Evolutionary conservation across 1,140 invertebrate genomes (phyloP), one percentile per base, ranked within the genome.

Genomic region (Achroia grisella): DNA sequence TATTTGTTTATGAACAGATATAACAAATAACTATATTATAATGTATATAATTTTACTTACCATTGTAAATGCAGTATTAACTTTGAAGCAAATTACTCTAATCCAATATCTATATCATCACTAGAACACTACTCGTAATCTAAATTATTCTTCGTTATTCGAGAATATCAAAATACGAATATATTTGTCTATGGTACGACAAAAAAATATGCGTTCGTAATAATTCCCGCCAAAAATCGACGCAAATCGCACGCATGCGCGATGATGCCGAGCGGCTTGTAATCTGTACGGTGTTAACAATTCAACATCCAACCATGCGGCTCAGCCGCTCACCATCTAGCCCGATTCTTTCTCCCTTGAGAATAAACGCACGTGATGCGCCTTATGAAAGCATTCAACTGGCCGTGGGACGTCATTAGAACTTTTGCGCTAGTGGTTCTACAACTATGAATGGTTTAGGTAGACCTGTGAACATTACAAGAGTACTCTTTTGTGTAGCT

Each of bases 371-470:
- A 76, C 75, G 70, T 75, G 68, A 80, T 79, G 63, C 59, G 58
- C 55, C 59, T 71, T 69, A 76, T 71, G 77, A 78, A 78, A 78
- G 77, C 59, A 67, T n/a, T n/a, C n/a, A n/a, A n/a, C 55, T 56
- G 63, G 54, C 66, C 65, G 70, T 71, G 67, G 64, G 39, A 40
- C 11, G 39, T 27, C n/a, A 8, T 6, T 12, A 6, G 17, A 23
- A 40, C 11, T 27, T 40, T 40, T 39, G 36, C 23, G 11, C n/a
- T 11, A 12, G n/a, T 15, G 1, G 14, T 6, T 23, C 17, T 23
- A 23, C 17, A 6, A 23, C 17, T 23, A 23, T 23, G 2, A 6
- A 12, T 34, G 29, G 27, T 17, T 14, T 31, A 13, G 13, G 10
- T 31, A 37, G 28, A 37, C 12, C 32, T 35, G 5, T 13, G 17